Base-by-base conservation (phyloP, 1,140 invertebrate species). In the Aphis craccivora region DNA sequence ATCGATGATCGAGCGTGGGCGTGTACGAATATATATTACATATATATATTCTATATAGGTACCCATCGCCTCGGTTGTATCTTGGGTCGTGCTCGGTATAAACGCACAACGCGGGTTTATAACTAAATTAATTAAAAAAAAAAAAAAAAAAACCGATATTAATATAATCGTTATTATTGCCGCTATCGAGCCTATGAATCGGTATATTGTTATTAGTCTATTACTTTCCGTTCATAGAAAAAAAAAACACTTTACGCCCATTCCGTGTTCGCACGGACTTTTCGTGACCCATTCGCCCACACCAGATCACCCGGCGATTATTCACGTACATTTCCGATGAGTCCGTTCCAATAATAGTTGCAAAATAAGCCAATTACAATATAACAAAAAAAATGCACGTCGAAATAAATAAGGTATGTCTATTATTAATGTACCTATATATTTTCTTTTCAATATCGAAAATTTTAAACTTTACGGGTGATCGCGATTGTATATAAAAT, bases 121-220 rank as follows among this genome's bases (percentile, higher is more conserved):
- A 93, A 93, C 91, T 93, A 93, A 93, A 93, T 93, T 93, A 93
- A 93, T 93, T 93, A 93, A 93, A 93, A 93, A 93, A 90, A 37
- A 93, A 93, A 93, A 90, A 37, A 90, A 90, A 90, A 67, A 90
- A 91, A 45, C 40, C 53, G 90, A 93, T 93, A 93, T 93, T 93
- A 81, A 84, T 93, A 84, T 86, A 37, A 86, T 93, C 48, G 48
- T 93, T 84, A 84, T 93, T 81, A 93, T 93, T 93, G 48, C 91
- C 81, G 91, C 81, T 93, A 93, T 93, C 91, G 81, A 93, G 81
- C 81, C 81, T 93, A 93, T 37, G 37, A 25, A 93, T 93, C 91
- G 81, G 86, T 93, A 93, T 93, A 86, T 86, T 93, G 81, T 93
- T 93, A 93, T 93, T 93, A 93, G 81, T 93, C 48, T 93, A 93